Percentiles rank a stretch among this genome's conserved stretches.
phyloP scores from a whole-genome alignment of 2,113 vertebrate species.

The zebrafish (Danio rerio) region GRCz12tu NC_133180.1:53885501-53886000 shows the following conservation, averaged over 20 bases:
- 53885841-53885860: slow-evolving; percentile 64
- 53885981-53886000: slow-evolving; percentile 39
- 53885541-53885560: too few relatives aligned
- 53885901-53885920: slow-evolving; percentile 47
- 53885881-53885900: slow-evolving; percentile 61
- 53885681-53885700: slow-evolving; percentile 8
- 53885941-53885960: slow-evolving; percentile 40
- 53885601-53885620: background rate
- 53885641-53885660: slow-evolving; percentile 28
- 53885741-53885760: slow-evolving; percentile 64
- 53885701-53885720: slow-evolving; percentile 57
- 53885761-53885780: slow-evolving; percentile 68
- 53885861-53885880: slow-evolving; percentile 63
- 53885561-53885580: too few relatives aligned
- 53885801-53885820: slow-evolving; percentile 65
- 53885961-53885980: slow-evolving; percentile 40
- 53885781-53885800: slow-evolving; percentile 69
- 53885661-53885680: slow-evolving; percentile 38
- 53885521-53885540: too few relatives aligned
- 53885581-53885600: background rate
- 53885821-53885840: slow-evolving; percentile 65
- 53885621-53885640: slow-evolving; percentile 21
- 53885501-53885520: too few relatives aligned
- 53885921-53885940: slow-evolving; percentile 26
- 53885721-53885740: slow-evolving; percentile 60